phyloP scores from a whole-genome alignment of 2,113 vertebrate species.

The Trematocara marginatum region DNA sequence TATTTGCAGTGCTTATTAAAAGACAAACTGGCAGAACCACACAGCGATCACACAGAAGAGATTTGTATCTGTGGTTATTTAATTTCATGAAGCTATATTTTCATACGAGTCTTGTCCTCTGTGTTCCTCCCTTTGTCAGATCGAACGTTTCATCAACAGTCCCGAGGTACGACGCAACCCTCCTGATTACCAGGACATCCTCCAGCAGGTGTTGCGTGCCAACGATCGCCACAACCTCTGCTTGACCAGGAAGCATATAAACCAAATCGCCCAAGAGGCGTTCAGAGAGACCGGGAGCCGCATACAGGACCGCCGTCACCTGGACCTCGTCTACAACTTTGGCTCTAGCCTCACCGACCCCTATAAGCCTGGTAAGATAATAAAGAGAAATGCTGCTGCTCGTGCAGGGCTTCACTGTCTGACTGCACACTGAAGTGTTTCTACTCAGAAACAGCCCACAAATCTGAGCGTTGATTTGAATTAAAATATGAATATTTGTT shows the following conservation, averaged over 20 bases:
- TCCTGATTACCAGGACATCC: slow-evolving; percentile 83
- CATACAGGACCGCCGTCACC: slow-evolving; percentile 82
- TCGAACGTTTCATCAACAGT: slow-evolving; percentile 85
- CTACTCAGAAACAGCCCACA: background rate
- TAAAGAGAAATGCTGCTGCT: background rate
- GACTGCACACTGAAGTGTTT: background rate
- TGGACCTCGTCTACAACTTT: slow-evolving; percentile 89
- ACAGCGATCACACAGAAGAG: background rate
- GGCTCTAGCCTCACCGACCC: slow-evolving; percentile 84
- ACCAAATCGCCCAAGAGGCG: slow-evolving; percentile 80
- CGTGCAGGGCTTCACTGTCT: rapidly evolving
- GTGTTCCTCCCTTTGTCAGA: slow-evolving; percentile 26
- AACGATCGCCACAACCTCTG: slow-evolving; percentile 74
- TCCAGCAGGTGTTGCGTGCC: slow-evolving; percentile 74
- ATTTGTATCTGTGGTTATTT: background rate
- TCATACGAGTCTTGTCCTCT: too few species aligned
- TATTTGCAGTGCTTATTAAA: background rate
- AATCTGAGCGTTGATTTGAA: background rate
- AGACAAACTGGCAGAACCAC: background rate
- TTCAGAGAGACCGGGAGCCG: slow-evolving; percentile 82
- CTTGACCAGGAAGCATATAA: slow-evolving; percentile 74
- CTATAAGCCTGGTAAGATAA: slow-evolving; percentile 68
- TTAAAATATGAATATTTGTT: background rate
- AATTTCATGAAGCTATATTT: background rate
- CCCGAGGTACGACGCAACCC: slow-evolving; percentile 71